phyloP scores from a whole-genome alignment of 2,113 vertebrate genomes.

The Phylloscopus trochilus region DNA sequence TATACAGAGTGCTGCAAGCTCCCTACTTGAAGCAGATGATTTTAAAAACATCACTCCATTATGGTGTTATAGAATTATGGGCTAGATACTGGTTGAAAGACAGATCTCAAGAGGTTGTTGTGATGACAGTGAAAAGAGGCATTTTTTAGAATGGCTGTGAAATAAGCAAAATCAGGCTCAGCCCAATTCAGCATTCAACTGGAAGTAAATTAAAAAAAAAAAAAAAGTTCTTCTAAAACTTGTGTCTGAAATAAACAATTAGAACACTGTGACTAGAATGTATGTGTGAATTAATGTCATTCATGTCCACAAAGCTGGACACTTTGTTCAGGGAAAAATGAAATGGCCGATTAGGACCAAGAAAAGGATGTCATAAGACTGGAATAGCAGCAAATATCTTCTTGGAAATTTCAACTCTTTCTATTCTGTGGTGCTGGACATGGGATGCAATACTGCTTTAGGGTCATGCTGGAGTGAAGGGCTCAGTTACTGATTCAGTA shows the following conservation, averaged over 20 bases:
- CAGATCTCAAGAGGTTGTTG: not conserved
- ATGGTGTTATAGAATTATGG: not conserved
- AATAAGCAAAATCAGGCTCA: not conserved
- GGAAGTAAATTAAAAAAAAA: not conserved
- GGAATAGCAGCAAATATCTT: not conserved
- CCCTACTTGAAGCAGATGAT: not conserved
- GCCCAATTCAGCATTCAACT: not conserved
- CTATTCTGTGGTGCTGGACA: not conserved
- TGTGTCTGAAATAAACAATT: not conserved
- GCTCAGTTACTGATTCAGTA: not conserved
- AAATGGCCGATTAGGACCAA: not conserved
- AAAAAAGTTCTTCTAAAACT: not conserved
- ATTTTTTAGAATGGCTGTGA: not conserved
- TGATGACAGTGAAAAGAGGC: not conserved
- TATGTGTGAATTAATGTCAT: not conserved
- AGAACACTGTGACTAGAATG: not conserved
- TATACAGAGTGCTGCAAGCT: not conserved
- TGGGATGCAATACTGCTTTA: not conserved
- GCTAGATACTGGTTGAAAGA: not conserved
- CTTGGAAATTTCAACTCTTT: not conserved
- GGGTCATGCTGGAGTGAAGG: not conserved
- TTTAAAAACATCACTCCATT: not conserved
- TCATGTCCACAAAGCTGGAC: not conserved
- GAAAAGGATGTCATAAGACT: not conserved
- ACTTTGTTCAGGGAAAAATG: not conserved